A percentile compares a stretch with the other conserved stretches of the same genome.
Conservation (phyloP, 2,888 invertebrate species). For the Stenoptilia bipunctidactyla region DNA sequence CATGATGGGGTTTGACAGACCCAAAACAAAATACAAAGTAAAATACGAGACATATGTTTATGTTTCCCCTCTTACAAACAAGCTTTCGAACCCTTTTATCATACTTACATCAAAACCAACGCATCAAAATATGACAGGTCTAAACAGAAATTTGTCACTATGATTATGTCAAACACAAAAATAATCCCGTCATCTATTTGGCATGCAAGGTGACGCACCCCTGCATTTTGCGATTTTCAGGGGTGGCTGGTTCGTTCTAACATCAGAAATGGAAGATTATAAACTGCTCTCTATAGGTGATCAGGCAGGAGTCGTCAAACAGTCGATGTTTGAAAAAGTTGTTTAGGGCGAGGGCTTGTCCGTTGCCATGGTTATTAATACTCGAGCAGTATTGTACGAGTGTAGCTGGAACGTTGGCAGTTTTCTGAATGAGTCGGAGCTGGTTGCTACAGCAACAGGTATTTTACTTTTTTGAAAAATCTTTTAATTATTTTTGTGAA, state of each 20-base stretch:
- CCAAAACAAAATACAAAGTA: not conserved
- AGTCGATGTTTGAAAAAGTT: slow-evolving; percentile 55
- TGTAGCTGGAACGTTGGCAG: slow-evolving; percentile 27
- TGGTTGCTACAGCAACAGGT: slow-evolving; percentile 54
- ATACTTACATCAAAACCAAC: slow-evolving; percentile 32
- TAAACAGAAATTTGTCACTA: slow-evolving; percentile 67
- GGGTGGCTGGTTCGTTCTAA: slow-evolving; percentile 32
- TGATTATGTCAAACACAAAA: slow-evolving; percentile 71
- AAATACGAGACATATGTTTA: not conserved
- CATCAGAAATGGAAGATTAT: slow-evolving; percentile 51
- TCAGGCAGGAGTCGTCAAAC: slow-evolving; percentile 55
- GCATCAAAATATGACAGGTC: slow-evolving; percentile 49
- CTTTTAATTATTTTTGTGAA: slow-evolving; percentile 37
- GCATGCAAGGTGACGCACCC: slow-evolving; percentile 48
- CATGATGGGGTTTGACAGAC: not conserved
- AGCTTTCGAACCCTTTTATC: slow-evolving; percentile 18
- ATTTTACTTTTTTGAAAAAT: slow-evolving; percentile 17
- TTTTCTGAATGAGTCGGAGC: slow-evolving; percentile 25
- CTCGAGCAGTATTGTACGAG: slow-evolving; percentile 35
- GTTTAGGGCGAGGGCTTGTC: slow-evolving; percentile 36
- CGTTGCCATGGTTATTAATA: slow-evolving; percentile 66
- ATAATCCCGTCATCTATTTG: slow-evolving; percentile 69
- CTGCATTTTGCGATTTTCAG: slow-evolving; percentile 24
- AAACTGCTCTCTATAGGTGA: slow-evolving; percentile 57
- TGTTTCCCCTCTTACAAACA: slow-evolving; percentile 2